A percentile compares a stretch with the other conserved stretches of the same genome.
These are phyloP conservation scores for Folsomia manolachei DNA, from an alignment of 2,888 invertebrate species.

Conservation along the genomic window DNA sequence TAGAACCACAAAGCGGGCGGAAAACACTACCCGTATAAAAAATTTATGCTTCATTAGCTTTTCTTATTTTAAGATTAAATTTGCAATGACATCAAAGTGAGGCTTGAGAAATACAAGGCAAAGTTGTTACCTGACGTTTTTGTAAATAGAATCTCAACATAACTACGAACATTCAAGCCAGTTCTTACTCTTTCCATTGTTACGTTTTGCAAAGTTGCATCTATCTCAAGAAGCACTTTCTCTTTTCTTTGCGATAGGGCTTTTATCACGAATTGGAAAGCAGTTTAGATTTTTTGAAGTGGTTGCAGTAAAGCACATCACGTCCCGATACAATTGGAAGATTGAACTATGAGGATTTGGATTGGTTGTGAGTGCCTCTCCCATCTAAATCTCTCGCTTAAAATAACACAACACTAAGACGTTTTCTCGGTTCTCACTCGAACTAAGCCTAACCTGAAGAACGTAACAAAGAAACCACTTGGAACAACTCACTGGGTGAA, in stretches of 20 bases:
- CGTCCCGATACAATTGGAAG: not conserved
- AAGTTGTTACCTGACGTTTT: no score
- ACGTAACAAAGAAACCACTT: no score
- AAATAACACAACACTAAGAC: conserved; percentile 12
- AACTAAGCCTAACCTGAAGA: no score
- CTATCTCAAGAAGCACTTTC: not conserved
- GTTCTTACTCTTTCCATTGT: not conserved
- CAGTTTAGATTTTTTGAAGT: not conserved
- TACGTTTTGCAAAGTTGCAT: not conserved
- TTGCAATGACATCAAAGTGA: no score
- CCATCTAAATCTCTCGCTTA: conserved; percentile 6
- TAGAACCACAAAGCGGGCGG: no score
- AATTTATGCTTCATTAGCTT: no score
- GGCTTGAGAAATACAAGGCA: no score
- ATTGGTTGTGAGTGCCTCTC: not conserved
- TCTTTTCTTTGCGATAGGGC: not conserved
- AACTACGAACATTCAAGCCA: no score
- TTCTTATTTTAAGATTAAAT: no score
- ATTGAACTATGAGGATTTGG: not conserved
- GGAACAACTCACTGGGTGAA: no score
- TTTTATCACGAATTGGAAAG: not conserved
- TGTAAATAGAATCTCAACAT: no score
- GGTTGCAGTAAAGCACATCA: not conserved
- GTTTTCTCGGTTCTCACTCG: not conserved
- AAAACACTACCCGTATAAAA: no score